A percentile compares a stretch with the other conserved stretches of the same genome.
Conservation (phyloP, 2,888 invertebrate species). For the Cephus rjabovi region DNA sequence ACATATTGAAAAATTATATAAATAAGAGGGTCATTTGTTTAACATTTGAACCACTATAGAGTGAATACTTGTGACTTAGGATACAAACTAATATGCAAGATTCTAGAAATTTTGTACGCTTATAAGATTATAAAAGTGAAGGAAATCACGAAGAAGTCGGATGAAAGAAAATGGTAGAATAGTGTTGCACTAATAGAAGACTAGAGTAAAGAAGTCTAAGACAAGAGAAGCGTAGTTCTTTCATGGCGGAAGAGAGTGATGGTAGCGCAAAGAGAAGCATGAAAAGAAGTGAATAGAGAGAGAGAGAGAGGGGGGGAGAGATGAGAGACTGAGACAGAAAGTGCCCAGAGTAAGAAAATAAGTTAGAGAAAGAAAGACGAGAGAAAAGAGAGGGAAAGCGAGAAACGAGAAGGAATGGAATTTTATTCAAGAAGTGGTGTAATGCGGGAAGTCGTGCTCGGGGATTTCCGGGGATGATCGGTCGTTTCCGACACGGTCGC, state of each 20-base stretch:
- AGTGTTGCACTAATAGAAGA: background rate
- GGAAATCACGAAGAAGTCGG: background rate
- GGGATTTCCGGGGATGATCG: slow-evolving; percentile 40
- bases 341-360: no score
- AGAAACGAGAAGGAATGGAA: slow-evolving; percentile 42
- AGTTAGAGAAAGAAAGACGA: background rate
- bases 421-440: slow-evolving; percentile 54
- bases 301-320: no score
- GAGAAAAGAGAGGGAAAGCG: background rate
- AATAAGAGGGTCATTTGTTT: background rate
- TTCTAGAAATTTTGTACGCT: background rate
- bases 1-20: background rate
- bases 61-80: background rate
- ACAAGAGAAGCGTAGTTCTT: background rate
- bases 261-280: background rate
- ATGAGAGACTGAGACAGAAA: background rate
- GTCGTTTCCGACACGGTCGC: slow-evolving; percentile 35
- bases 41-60: background rate
- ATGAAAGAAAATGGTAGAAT: background rate
- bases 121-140: background rate
- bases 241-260: background rate
- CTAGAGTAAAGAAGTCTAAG: background rate
- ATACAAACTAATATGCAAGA: background rate
- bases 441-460: slow-evolving; percentile 48
- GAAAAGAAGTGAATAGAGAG: background rate